Evolutionary conservation across 2,113 vertebrate species (phyloP).

Genomic region (Carassius auratus): DNA sequence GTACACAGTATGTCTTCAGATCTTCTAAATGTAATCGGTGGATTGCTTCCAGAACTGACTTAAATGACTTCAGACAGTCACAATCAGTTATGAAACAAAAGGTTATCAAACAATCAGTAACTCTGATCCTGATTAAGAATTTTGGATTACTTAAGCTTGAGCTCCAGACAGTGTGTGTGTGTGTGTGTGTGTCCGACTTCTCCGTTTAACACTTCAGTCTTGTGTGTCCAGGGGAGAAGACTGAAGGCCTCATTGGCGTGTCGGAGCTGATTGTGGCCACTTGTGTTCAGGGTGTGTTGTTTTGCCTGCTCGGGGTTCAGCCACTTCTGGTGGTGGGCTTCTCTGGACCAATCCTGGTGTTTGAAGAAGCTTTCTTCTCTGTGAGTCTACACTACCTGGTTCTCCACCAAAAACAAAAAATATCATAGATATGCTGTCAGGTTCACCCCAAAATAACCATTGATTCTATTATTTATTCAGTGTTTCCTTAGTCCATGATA

Average conservation of each 20-base stretch:
- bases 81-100: not conserved
- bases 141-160: not conserved
- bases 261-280: constrained; percentile 96
- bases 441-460: too few species aligned
- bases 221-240: constrained; percentile 88
- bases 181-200: not conserved
- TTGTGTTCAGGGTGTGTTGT: constrained; percentile 86
- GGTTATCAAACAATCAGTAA: not conserved
- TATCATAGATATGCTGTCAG: too few species aligned
- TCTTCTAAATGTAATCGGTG: too few species aligned
- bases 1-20: too few species aligned
- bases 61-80: not conserved
- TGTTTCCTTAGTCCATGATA: too few species aligned
- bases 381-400: constrained; percentile 71
- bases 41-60: not conserved
- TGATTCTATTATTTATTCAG: too few species aligned
- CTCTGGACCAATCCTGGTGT: constrained; percentile 91
- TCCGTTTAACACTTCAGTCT: not conserved
- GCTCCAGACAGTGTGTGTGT: not conserved
- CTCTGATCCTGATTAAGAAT: constrained; percentile 1
- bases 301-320: constrained; percentile 91
- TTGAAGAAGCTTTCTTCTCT: constrained; percentile 93
- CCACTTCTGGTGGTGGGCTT: constrained; percentile 92
- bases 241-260: constrained; percentile 88
- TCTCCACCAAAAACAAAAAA: too few species aligned